Percentiles rank a stretch among this genome's conserved stretches.
Evolutionary conservation across 2,888 invertebrate genomes (phyloP).

Genomic region (Lamproptera curius): DNA sequence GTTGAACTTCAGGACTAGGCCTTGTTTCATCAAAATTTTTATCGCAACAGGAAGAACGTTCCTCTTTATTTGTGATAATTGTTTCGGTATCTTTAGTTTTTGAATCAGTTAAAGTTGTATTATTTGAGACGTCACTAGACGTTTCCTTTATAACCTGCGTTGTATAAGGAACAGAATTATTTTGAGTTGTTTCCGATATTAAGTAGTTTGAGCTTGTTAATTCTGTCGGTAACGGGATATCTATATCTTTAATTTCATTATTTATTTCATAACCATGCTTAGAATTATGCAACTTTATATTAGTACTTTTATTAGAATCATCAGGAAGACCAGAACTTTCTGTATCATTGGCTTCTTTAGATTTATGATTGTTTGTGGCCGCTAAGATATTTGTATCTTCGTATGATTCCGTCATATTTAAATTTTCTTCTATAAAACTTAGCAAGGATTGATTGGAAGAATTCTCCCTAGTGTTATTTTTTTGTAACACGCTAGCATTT

Average conservation of each 20-base stretch:
- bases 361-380: constrained; percentile 1
- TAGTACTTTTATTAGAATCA: background rate
- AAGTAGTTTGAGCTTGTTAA: too few species aligned
- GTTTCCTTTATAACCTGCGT: background rate
- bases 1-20: too few species aligned
- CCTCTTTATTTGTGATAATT: too few species aligned
- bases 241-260: background rate
- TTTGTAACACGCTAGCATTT: constrained; percentile 23
- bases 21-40: too few species aligned
- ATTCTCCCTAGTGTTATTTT: constrained; percentile 22
- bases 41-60: too few species aligned
- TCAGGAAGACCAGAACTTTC: background rate
- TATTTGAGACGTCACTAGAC: background rate
- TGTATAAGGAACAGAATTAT: background rate
- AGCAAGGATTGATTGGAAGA: constrained; percentile 22
- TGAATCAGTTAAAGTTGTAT: background rate
- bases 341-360: background rate
- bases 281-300: background rate
- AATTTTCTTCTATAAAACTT: constrained; percentile 10
- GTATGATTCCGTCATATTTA: constrained; percentile 13
- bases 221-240: too few species aligned
- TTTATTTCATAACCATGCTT: background rate
- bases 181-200: background rate
- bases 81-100: background rate
- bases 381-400: constrained; percentile 8